Evolutionary conservation across 2,888 invertebrate genomes (phyloP).

Genomic region (Drosophila picticornis): DNA sequence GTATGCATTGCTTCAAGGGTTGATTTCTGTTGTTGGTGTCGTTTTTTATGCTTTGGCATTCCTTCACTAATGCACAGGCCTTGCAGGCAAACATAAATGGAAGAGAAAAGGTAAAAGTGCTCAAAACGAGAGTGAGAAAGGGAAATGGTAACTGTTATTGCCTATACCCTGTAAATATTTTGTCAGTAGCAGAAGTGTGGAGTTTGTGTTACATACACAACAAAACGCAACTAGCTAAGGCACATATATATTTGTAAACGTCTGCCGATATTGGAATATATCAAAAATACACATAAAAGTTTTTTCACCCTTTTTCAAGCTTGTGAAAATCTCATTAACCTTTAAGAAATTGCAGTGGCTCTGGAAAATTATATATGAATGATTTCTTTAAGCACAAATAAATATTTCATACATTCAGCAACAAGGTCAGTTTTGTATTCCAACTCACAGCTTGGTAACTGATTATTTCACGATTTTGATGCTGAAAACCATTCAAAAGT

Average conservation of each 20-base stretch:
- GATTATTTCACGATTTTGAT: neutral
- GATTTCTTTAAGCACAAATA: neutral
- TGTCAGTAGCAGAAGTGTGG: neutral
- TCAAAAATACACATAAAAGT: neutral
- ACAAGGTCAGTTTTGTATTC: neutral
- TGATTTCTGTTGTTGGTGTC: conserved; percentile 7
- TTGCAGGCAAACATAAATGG: conserved; percentile 7
- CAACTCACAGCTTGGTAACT: neutral
- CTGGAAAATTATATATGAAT: neutral
- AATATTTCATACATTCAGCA: neutral
- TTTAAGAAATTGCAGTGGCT: fast-evolving
- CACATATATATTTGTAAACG: neutral
- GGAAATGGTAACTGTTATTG: neutral
- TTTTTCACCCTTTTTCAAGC: neutral
- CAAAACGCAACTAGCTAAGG: neutral
- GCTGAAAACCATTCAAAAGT: neutral
- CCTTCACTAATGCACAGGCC: conserved; percentile 50
- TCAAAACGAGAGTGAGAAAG: neutral
- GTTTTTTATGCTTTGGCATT: conserved; percentile 50
- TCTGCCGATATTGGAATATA: neutral
- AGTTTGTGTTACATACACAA: neutral
- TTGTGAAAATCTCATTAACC: too few relatives aligned
- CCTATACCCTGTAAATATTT: conserved; percentile 1
- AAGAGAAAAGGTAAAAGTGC: conserved; percentile 10
- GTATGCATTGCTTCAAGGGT: conserved; percentile 36